Percentiles rank a stretch among this genome's conserved stretches.
Conservation (phyloP, 2,888 invertebrate genomes). For the Mechanitis messenoides region DNA sequence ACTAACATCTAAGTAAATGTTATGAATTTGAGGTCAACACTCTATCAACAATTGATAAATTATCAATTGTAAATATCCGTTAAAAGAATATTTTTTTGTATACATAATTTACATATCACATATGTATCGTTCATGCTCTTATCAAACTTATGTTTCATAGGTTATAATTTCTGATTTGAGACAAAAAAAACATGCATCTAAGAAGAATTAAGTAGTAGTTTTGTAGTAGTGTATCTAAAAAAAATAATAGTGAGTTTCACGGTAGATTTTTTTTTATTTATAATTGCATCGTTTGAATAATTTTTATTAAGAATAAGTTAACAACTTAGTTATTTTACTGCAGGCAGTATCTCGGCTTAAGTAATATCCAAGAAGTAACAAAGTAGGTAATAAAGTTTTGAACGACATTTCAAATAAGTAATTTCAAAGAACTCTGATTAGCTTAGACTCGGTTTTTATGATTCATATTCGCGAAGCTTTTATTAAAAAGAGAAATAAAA, state of each 20-base stretch:
- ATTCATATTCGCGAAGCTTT: neutral
- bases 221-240: too few species aligned
- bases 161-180: too few species aligned
- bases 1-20: too few species aligned
- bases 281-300: neutral
- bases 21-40: too few species aligned
- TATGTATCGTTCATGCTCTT: too few species aligned
- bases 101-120: too few species aligned
- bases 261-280: neutral
- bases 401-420: constrained; percentile 5
- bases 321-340: neutral
- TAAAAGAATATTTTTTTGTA: neutral
- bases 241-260: too few species aligned
- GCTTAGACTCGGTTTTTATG: constrained; percentile 2
- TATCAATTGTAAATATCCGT: constrained; percentile 19
- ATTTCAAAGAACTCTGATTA: constrained; percentile 6
- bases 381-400: constrained; percentile 1
- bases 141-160: too few species aligned
- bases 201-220: too few species aligned
- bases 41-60: constrained; percentile 6
- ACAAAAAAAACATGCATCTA: too few species aligned
- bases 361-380: constrained; percentile 1
- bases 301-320: neutral
- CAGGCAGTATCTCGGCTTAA: neutral
- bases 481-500: neutral